Percentiles rank a stretch among this genome's conserved stretches.
phyloP scores from a whole-genome alignment of 2,888 invertebrate genomes.

The Sarcophaga caerulescens region DNA sequence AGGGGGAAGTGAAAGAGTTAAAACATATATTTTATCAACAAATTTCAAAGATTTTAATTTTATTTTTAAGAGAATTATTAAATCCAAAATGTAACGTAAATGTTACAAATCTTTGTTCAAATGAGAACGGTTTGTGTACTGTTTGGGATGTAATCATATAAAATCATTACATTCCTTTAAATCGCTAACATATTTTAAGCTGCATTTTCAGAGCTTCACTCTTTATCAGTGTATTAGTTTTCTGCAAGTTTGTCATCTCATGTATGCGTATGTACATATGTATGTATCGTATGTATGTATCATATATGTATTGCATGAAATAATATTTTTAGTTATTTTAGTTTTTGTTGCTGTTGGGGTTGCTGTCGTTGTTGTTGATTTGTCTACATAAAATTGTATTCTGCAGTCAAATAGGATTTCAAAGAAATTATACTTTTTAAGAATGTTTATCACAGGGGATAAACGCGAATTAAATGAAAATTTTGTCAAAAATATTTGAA shows the following conservation, averaged over 20 bases:
- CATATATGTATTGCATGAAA: too few relatives aligned
- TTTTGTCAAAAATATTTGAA: background rate
- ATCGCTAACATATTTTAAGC: background rate
- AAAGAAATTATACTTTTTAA: constrained; percentile 15
- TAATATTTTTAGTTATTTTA: too few relatives aligned
- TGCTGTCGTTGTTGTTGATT: background rate
- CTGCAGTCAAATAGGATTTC: constrained; percentile 24
- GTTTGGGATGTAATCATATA: too few relatives aligned
- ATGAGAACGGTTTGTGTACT: too few relatives aligned
- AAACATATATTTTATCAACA: background rate
- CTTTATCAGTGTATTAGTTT: constrained; percentile 13
- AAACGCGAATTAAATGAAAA: background rate
- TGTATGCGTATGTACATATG: too few relatives aligned
- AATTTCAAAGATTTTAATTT: too few relatives aligned
- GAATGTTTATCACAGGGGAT: background rate
- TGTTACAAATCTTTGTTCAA: too few relatives aligned
- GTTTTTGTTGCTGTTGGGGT: background rate
- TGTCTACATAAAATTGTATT: constrained; percentile 26
- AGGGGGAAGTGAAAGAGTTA: background rate
- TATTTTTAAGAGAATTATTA: too few relatives aligned
- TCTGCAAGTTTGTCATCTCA: background rate
- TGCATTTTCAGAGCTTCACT: background rate
- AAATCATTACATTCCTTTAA: too few relatives aligned
- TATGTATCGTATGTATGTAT: too few relatives aligned
- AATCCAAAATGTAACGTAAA: too few relatives aligned